Percentiles rank a stretch among this genome's conserved stretches.
These are phyloP conservation scores for Albula glossodonta DNA, from an alignment of 2,113 vertebrate species.

Conservation along the genomic window DNA sequence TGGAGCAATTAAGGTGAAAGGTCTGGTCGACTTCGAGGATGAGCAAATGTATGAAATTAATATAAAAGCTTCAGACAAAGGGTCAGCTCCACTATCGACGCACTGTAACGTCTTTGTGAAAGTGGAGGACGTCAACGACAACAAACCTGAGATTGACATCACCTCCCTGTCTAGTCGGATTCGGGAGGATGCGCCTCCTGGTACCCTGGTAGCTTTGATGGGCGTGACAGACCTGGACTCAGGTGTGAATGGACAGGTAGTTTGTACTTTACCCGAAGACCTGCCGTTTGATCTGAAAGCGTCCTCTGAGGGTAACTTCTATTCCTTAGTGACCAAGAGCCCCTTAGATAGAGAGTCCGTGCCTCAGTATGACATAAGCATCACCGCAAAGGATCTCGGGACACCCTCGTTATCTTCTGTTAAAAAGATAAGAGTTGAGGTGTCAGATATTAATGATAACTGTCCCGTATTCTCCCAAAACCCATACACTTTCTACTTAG, in stretches of 20 bases:
- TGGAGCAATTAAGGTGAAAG: conserved; percentile 55
- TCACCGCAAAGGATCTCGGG: conserved; percentile 59
- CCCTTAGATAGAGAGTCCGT: conserved; percentile 63
- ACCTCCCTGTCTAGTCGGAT: conserved; percentile 58
- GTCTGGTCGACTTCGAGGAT: conserved; percentile 37
- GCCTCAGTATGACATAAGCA: conserved; percentile 56
- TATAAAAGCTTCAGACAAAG: conserved; percentile 59
- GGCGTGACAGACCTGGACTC: conserved; percentile 61
- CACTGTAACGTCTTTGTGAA: conserved; percentile 59
- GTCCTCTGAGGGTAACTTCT: conserved; percentile 61
- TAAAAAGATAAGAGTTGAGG: conserved; percentile 52
- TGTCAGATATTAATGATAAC: conserved; percentile 70
- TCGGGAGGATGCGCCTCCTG: conserved; percentile 53
- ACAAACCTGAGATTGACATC: conserved; percentile 62
- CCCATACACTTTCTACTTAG: conserved; percentile 52
- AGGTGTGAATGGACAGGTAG: conserved; percentile 58
- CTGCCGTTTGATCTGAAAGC: conserved; percentile 62
- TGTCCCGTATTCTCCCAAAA: conserved; percentile 51
- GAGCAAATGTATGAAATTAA: conserved; percentile 34
- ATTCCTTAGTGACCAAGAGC: conserved; percentile 57
- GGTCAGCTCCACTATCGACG: conserved; percentile 52
- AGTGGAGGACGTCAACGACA: conserved; percentile 68
- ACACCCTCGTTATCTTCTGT: conserved; percentile 47
- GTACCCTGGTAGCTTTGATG: conserved; percentile 57
- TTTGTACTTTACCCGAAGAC: conserved; percentile 35